Percentiles rank a stretch among this genome's conserved stretches.
phyloP scores from a whole-genome alignment of 1,140 invertebrate genomes.

The Brachionus manjavacas region DNA sequence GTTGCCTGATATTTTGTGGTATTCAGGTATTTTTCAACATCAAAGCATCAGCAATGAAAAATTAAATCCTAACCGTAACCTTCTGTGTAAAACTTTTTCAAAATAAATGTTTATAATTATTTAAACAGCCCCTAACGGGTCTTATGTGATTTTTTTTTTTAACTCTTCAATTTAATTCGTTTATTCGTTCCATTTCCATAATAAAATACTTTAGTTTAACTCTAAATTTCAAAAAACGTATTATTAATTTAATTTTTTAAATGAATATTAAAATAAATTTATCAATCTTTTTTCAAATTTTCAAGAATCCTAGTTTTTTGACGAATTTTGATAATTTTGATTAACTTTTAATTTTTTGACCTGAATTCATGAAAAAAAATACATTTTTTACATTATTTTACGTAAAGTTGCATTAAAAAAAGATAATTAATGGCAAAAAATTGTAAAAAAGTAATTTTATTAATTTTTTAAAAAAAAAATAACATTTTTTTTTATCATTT shows the following conservation, averaged over 20 bases:
- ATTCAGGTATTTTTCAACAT: conserved; percentile 33
- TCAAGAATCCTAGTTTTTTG: no score
- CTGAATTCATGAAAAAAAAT: no score
- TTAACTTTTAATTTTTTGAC: no score
- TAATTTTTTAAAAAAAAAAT: no score
- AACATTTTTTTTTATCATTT: no score
- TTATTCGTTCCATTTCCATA: background rate
- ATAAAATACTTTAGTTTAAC: background rate
- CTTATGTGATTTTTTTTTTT: background rate
- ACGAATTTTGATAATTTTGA: no score
- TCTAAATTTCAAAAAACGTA: background rate
- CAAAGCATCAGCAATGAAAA: background rate
- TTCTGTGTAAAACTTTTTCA: background rate
- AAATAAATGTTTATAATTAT: background rate
- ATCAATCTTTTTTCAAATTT: background rate
- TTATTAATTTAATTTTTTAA: background rate
- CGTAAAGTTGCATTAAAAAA: no score
- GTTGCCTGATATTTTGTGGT: conserved; percentile 15
- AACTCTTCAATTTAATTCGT: background rate
- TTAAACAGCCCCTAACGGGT: background rate
- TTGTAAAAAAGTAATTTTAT: no score
- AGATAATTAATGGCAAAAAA: no score
- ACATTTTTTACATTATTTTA: no score
- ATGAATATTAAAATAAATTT: background rate
- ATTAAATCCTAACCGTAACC: background rate